Percentiles rank a stretch among this genome's conserved stretches.
These are phyloP conservation scores for Sciurus carolinensis DNA, from an alignment of 2,797 vertebrate species.

Conservation along the genomic window DNA sequence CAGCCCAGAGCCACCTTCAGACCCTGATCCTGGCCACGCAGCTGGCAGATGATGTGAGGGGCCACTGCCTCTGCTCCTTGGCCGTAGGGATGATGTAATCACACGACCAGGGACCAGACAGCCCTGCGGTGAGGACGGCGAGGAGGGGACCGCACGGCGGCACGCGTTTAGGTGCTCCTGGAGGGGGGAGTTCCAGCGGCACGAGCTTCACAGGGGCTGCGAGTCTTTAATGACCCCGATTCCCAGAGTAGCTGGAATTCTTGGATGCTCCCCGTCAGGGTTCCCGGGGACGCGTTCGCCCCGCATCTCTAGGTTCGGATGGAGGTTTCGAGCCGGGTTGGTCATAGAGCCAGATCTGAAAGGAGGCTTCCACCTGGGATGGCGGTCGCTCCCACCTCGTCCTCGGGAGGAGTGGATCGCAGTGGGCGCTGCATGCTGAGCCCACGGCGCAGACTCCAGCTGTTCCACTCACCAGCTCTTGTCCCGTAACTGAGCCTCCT, in stretches of 20 bases:
- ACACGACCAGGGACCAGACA: background rate
- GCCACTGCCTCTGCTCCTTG: background rate
- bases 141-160: no score
- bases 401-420: background rate
- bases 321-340: background rate
- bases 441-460: no score
- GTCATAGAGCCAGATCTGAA: background rate
- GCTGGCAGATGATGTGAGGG: background rate
- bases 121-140: background rate
- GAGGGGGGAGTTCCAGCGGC: conserved; percentile 35
- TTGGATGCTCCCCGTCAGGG: background rate
- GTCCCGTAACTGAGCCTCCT: no score
- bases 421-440: background rate
- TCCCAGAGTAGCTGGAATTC: conserved; percentile 47
- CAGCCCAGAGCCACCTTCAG: background rate
- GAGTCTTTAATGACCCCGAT: conserved; percentile 68
- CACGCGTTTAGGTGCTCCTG: background rate
- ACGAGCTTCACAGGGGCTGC: conserved; percentile 54
- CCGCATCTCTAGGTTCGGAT: background rate
- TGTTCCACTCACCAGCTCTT: no score
- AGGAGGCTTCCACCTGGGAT: background rate
- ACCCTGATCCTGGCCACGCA: background rate
- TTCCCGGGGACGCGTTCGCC: background rate
- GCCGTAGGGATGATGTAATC: background rate
- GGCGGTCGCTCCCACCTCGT: background rate